These are phyloP conservation scores for Limnodromus scolopaceus DNA, from an alignment of 2,797 vertebrate species.

Conservation along the genomic window DNA sequence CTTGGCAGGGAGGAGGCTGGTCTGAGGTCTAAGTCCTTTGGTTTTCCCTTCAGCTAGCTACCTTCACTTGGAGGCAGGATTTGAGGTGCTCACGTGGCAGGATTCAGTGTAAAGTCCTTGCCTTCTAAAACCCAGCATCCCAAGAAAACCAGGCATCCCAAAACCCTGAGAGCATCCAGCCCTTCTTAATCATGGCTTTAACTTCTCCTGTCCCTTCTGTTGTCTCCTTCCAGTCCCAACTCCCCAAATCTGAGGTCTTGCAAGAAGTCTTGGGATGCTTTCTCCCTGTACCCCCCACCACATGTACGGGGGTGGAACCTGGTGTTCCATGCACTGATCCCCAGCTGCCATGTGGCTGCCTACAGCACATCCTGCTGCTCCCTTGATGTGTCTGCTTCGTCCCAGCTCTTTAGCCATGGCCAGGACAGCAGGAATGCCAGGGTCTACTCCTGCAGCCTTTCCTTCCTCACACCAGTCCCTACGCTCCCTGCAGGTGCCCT, in stretches of 20 bases:
- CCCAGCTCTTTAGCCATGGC: neutral
- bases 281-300: neutral
- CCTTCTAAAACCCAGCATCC: neutral
- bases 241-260: neutral
- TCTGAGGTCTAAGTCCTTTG: neutral
- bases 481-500: slow-evolving; percentile 86
- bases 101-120: neutral
- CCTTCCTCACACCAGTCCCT: neutral
- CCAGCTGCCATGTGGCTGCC: neutral
- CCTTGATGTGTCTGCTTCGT: rapidly evolving
- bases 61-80: neutral
- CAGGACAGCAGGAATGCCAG: neutral
- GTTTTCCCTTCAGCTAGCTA: neutral
- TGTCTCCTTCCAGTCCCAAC: neutral
- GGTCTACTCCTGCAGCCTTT: neutral
- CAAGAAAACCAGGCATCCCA: neutral
- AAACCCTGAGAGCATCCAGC: neutral
- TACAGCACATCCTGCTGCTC: neutral
- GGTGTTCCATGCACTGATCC: neutral
- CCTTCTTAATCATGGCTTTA: neutral
- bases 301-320: rapidly evolving
- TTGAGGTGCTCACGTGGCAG: neutral
- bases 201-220: neutral
- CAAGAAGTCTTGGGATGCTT: neutral
- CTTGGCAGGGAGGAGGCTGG: neutral